Conservation (phyloP, 2,888 invertebrate genomes). For the Aleiodes leptofemur region DNA sequence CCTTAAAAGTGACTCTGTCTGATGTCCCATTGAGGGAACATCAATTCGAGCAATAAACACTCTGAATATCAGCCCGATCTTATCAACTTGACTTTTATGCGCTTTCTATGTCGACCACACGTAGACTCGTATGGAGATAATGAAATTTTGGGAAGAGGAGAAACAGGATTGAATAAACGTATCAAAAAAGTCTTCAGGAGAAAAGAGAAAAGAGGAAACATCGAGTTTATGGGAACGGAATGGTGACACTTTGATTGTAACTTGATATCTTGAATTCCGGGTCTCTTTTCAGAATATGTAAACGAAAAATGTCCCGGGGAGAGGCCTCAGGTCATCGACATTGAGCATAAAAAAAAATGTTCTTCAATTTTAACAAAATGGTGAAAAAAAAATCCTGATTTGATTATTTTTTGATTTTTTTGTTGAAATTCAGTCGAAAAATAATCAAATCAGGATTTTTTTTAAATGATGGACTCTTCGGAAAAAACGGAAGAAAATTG, state of each 20-base stretch:
- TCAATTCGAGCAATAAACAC: conserved; percentile 9
- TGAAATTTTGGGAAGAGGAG: neutral
- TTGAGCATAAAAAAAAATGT: neutral
- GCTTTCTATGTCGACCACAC: conserved; percentile 62
- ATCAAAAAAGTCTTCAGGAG: neutral
- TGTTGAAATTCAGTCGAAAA: no score
- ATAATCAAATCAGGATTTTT: no score
- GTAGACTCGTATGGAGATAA: neutral
- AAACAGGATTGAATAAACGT: neutral
- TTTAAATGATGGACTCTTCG: no score
- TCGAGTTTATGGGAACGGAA: conserved; percentile 52
- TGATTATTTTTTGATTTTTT: no score
- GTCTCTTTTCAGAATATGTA: conserved; percentile 1
- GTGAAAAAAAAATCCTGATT: no score
- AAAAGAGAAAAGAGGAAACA: conserved; percentile 20
- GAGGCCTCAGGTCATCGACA: neutral
- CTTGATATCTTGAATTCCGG: conserved; percentile 35
- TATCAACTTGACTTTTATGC: conserved; percentile 66
- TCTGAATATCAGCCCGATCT: conserved; percentile 64
- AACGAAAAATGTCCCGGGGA: conserved; percentile 5
- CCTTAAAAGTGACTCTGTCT: neutral
- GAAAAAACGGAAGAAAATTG: no score
- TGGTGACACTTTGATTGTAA: conserved; percentile 50
- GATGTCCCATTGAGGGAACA: neutral
- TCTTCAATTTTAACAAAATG: no score